phyloP scores from a whole-genome alignment of 2,888 invertebrate genomes.

The Gonocerus acuteangulatus region DNA sequence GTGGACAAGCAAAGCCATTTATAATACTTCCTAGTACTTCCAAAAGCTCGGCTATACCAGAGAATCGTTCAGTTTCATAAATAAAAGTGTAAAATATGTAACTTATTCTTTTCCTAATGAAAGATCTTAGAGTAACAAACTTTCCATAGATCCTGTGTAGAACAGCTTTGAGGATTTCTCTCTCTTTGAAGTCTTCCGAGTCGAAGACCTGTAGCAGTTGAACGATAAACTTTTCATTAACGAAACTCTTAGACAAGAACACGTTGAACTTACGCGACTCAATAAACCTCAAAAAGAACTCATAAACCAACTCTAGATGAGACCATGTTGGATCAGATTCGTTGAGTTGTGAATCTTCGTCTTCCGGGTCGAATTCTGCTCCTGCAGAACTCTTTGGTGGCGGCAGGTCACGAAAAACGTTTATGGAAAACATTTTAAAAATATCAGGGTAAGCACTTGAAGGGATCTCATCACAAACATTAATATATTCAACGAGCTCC shows the following conservation, averaged over 20 bases:
- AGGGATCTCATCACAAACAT: slow-evolving; percentile 77
- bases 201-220: slow-evolving; percentile 96
- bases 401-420: slow-evolving; percentile 95
- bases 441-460: slow-evolving; percentile 96
- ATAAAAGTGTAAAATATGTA: slow-evolving; percentile 98
- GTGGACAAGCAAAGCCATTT: slow-evolving; percentile 94
- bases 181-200: slow-evolving; percentile 97
- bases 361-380: slow-evolving; percentile 95
- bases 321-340: slow-evolving; percentile 91
- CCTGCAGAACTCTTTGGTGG: slow-evolving; percentile 66
- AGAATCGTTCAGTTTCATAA: slow-evolving; percentile 97
- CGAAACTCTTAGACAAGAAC: slow-evolving; percentile 82
- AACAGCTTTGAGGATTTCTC: slow-evolving; percentile 97
- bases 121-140: slow-evolving; percentile 89
- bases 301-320: slow-evolving; percentile 92
- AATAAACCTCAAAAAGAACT: slow-evolving; percentile 93
- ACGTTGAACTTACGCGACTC: slow-evolving; percentile 98
- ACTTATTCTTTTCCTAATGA: slow-evolving; percentile 99
- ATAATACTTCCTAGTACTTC: slow-evolving; percentile 98
- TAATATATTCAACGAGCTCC: slow-evolving; percentile 86
- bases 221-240: slow-evolving; percentile 95
- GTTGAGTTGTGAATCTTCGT: slow-evolving; percentile 92
- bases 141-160: slow-evolving; percentile 99
- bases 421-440: slow-evolving; percentile 95
- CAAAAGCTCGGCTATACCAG: slow-evolving; percentile 91